Evolutionary conservation across 2,888 invertebrate species (phyloP), one percentile per base, ranked within the genome.

Genomic region (Orgyia antiqua): DNA sequence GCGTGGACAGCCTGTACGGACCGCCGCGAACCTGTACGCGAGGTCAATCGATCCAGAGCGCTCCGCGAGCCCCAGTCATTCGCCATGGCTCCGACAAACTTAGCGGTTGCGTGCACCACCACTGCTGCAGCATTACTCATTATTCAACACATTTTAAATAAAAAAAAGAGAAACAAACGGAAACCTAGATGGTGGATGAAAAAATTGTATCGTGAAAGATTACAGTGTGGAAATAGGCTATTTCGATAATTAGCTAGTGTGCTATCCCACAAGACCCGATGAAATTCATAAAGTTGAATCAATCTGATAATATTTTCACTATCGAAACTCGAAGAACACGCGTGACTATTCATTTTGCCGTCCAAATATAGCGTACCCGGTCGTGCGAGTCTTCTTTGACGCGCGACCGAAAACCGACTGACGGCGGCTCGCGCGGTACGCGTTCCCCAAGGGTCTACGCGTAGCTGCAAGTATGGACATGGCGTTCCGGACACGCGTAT

Each of bases 41-140:
- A 43, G 38, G 42, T 48, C 36, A 36, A 48, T 44, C 36, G 42
- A 36, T 40, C 40, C 37, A 39, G 24, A 29, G 31, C 39, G 35
- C 41, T 45, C 25, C 40, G 45, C 43, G 42, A 47, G 42, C 40
- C 39, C 34, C 52, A 46, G 42, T 44, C 44, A 49, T 45, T 45
- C 46, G 46, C 45, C 50, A 43, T 44, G 45, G 41, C 39, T 44
- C 46, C 39, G 46, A 45, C 33, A 45, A 46, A 46, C 36, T 39
- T 42, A 45, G 44, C 41, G 44, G 39, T 41, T 42, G 34, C 47
- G 39, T 44, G 47, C 43, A 44, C 42, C 44, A 45, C 40, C 44
- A 42, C 42, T 40, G 42, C 43, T 38, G 36, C 42, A 21, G 42
- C 38, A 13, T 38, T 42, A 41, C 24, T 38, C 38, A 24, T 42